phyloP scores from a whole-genome alignment of 2,797 vertebrate species.

The Garrulus glandarius region DNA sequence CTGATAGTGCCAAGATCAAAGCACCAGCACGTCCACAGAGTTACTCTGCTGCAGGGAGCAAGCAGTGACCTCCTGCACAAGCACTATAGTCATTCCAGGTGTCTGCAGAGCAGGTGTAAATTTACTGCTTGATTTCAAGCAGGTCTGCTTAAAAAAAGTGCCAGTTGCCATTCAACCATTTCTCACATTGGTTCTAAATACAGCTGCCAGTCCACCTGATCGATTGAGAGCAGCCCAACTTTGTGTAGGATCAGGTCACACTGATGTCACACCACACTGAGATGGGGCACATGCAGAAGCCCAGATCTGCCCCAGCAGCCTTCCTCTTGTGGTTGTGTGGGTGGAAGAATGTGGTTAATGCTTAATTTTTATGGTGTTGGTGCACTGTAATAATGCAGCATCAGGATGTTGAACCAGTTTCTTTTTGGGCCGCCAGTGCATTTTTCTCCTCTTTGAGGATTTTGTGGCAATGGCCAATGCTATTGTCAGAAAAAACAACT shows the following conservation, averaged over 20 bases:
- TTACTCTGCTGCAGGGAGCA: neutral
- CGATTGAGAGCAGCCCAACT: neutral
- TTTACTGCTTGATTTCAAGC: neutral
- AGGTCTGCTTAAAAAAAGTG: neutral
- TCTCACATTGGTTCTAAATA: neutral
- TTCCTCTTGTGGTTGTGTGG: neutral
- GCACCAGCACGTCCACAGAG: rapidly evolving
- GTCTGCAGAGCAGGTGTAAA: neutral
- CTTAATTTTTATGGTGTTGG: neutral
- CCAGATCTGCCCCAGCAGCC: neutral
- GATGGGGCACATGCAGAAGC: rapidly evolving
- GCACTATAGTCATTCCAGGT: neutral
- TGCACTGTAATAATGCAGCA: neutral
- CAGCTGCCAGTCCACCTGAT: neutral
- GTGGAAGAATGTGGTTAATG: neutral
- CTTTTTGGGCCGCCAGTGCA: neutral
- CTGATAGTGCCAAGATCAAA: neutral
- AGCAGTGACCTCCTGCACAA: neutral
- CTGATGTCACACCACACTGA: neutral
- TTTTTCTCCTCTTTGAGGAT: neutral
- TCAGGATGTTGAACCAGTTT: neutral
- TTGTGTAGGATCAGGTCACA: neutral
- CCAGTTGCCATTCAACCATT: neutral
- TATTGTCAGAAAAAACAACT: neutral
- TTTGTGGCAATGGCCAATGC: neutral